These are phyloP conservation scores for Xenopus tropicalis DNA, from an alignment of 2,113 vertebrate species.

Conservation along the genomic window DNA sequence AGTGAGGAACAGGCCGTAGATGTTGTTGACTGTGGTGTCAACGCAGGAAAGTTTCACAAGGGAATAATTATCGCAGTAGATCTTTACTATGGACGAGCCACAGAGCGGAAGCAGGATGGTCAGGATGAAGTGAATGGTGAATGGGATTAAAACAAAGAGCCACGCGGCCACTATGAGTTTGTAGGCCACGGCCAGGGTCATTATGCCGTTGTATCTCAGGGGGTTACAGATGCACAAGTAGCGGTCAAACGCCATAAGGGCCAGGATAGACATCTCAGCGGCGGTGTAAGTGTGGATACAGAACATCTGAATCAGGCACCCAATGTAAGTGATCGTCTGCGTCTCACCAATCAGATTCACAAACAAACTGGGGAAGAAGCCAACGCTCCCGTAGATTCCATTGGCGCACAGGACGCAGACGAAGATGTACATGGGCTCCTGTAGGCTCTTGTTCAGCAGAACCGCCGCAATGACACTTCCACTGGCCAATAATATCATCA, in stretches of 20 bases:
- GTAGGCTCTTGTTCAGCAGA: neutral
- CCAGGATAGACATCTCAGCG: neutral
- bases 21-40: slow-evolving; percentile 12
- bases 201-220: neutral
- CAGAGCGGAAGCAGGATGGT: slow-evolving; percentile 12
- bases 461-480: neutral
- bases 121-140: neutral
- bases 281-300: neutral
- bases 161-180: neutral
- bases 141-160: neutral
- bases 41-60: slow-evolving; percentile 13
- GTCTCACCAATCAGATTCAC: neutral
- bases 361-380: slow-evolving; percentile 3
- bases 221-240: slow-evolving; percentile 20
- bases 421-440: slow-evolving; percentile 23
- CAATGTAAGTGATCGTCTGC: neutral
- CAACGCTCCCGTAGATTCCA: neutral
- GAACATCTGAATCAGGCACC: slow-evolving; percentile 6
- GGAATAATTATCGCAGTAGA: slow-evolving; percentile 11
- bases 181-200: neutral
- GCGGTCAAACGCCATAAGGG: slow-evolving; percentile 15
- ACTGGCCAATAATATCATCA: slow-evolving; percentile 1
- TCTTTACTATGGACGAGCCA: slow-evolving; percentile 5
- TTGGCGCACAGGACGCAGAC: slow-evolving; percentile 5
- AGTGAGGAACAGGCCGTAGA: slow-evolving; percentile 1